Conservation (phyloP, 2,888 invertebrate species). For the Netelia melanura region DNA sequence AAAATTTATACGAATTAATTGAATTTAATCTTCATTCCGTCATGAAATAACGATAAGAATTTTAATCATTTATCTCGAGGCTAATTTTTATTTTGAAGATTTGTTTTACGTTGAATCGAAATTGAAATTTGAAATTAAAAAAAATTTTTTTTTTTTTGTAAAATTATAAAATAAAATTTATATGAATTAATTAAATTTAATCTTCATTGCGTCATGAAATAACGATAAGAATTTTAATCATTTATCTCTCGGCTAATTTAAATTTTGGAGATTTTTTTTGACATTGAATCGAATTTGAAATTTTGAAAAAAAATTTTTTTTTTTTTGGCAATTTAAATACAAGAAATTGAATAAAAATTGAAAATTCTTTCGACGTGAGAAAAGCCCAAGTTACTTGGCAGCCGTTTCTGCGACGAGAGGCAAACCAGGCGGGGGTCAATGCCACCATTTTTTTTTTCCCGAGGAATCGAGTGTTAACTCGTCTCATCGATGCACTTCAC, state of each 20-base stretch:
- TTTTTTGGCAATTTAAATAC: neutral
- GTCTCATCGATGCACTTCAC: constrained; percentile 47
- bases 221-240: no score
- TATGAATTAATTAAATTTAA: no score
- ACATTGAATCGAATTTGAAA: neutral
- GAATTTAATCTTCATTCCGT: neutral
- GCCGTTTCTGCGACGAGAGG: neutral
- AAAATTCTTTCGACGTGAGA: neutral
- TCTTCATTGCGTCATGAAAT: no score
- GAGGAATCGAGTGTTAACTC: constrained; percentile 35
- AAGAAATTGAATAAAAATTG: neutral
- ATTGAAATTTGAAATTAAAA: no score
- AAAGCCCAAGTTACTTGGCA: constrained; percentile 26
- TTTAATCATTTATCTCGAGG: neutral
- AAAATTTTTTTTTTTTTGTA: no score
- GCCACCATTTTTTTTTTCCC: constrained; percentile 43
- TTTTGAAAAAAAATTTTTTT: neutral
- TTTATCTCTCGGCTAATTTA: no score
- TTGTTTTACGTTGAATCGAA: no score
- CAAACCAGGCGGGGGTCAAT: constrained; percentile 23
- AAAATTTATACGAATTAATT: neutral
- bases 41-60: neutral
- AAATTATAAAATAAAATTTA: no score
- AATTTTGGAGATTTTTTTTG: no score
- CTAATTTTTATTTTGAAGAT: neutral